These are phyloP conservation scores for Ernsta delagoae DNA, from an alignment of 2,888 invertebrate species.

Conservation along the genomic window DNA sequence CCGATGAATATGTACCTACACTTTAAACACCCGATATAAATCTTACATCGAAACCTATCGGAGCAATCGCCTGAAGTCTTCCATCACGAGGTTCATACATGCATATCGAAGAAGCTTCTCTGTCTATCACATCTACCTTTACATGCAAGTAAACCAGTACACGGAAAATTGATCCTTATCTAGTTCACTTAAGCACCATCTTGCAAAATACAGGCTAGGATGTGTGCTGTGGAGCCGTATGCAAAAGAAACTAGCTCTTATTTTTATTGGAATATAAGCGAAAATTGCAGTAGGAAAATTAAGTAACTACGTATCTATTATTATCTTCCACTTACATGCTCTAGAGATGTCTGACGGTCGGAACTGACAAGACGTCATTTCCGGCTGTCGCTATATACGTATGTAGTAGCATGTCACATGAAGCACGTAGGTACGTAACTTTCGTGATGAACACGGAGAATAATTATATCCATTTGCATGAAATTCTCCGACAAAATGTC, in stretches of 20 bases:
- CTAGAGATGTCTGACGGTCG: background rate
- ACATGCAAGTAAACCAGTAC: background rate
- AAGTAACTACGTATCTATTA: too few relatives aligned
- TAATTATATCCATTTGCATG: background rate
- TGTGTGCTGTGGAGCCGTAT: background rate
- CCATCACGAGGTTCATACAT: too few relatives aligned
- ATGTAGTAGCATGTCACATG: background rate
- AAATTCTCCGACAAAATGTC: too few relatives aligned
- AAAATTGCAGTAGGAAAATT: too few relatives aligned
- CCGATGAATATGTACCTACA: too few relatives aligned
- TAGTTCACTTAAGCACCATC: background rate
- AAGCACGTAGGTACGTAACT: background rate
- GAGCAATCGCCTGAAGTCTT: too few relatives aligned
- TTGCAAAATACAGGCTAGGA: background rate
- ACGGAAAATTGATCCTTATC: slow-evolving; percentile 21
- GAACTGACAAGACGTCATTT: slow-evolving; percentile 26
- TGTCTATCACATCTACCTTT: too few relatives aligned
- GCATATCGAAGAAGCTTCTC: too few relatives aligned
- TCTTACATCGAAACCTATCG: too few relatives aligned
- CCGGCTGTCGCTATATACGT: slow-evolving; percentile 6
- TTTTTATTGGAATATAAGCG: too few relatives aligned
- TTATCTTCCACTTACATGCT: too few relatives aligned
- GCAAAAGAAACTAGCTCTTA: background rate
- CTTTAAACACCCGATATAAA: too few relatives aligned
- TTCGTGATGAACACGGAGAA: background rate